A percentile compares a stretch with the other conserved stretches of the same genome.
Evolutionary conservation across 2,797 vertebrate species (phyloP).

Genomic region (Xenops minutus): DNA sequence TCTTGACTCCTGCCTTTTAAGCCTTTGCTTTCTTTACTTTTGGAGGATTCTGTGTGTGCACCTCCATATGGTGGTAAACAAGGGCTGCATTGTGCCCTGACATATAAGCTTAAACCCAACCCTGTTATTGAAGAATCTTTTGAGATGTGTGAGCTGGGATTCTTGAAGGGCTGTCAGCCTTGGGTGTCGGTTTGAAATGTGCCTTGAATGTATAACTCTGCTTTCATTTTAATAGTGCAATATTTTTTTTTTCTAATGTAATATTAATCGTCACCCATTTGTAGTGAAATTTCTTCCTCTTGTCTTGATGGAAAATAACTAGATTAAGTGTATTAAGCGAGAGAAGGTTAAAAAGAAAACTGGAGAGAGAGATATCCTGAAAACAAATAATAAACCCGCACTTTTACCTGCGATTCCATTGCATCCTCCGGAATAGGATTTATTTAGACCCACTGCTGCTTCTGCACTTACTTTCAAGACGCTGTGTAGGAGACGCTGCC

Average conservation of each 20-base stretch:
- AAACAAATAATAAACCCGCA: slow-evolving; percentile 31
- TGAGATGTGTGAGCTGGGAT: slow-evolving; percentile 72
- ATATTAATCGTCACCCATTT: slow-evolving; percentile 65
- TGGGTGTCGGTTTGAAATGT: slow-evolving; percentile 70
- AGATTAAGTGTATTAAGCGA: slow-evolving; percentile 21
- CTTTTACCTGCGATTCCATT: slow-evolving; percentile 35
- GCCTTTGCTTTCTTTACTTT: slow-evolving; percentile 72
- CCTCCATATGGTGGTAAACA: slow-evolving; percentile 75
- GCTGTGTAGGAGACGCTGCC: slow-evolving; percentile 52
- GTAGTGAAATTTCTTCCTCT: slow-evolving; percentile 56
- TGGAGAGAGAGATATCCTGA: neutral
- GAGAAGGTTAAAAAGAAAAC: slow-evolving; percentile 35
- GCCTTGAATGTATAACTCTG: slow-evolving; percentile 71
- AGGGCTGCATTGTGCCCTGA: slow-evolving; percentile 73
- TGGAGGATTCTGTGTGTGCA: slow-evolving; percentile 60
- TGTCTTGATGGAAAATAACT: slow-evolving; percentile 57
- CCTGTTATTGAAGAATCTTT: slow-evolving; percentile 70
- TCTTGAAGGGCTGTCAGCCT: slow-evolving; percentile 74
- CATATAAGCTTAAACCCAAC: slow-evolving; percentile 70
- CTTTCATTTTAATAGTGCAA: slow-evolving; percentile 65
- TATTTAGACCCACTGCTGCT: slow-evolving; percentile 61
- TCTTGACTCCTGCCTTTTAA: slow-evolving; percentile 67
- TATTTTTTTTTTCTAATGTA: slow-evolving; percentile 61
- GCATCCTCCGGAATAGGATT: slow-evolving; percentile 45
- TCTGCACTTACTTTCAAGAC: slow-evolving; percentile 37